Conservation (phyloP, 2,888 invertebrate genomes). For the Heliconius ismenius region DNA sequence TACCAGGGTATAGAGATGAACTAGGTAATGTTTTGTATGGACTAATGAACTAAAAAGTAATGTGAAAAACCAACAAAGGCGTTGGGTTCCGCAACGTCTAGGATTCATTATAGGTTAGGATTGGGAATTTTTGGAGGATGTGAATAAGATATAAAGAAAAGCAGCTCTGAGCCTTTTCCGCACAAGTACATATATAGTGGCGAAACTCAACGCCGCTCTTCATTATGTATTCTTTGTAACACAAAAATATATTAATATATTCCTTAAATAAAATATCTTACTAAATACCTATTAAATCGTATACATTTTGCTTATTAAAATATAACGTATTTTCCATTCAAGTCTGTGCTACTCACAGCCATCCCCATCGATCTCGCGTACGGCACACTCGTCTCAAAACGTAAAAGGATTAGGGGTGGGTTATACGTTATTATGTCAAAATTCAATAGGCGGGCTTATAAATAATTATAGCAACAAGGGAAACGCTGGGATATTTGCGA, state of each 20-base stretch:
- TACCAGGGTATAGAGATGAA: neutral
- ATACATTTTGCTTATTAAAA: neutral
- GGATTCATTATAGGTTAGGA: neutral
- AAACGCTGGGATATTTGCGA: neutral
- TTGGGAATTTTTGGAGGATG: too few relatives aligned
- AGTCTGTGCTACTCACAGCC: neutral
- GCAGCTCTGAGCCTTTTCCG: too few relatives aligned
- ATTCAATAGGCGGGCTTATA: slow-evolving; percentile 3
- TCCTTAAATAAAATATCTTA: neutral
- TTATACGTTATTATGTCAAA: slow-evolving; percentile 18
- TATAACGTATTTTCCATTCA: neutral
- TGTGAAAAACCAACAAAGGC: neutral
- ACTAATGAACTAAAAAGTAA: slow-evolving; percentile 11
- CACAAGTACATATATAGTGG: too few relatives aligned
- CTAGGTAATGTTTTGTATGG: slow-evolving; percentile 7
- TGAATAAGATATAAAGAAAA: too few relatives aligned
- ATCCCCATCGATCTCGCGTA: slow-evolving; percentile 30
- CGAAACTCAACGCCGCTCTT: too few relatives aligned
- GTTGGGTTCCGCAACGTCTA: neutral
- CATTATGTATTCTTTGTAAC: too few relatives aligned
- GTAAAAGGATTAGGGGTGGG: slow-evolving; percentile 24
- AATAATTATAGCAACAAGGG: slow-evolving; percentile 12
- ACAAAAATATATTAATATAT: too few relatives aligned
- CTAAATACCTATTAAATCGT: neutral
- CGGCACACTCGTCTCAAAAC: slow-evolving; percentile 17